phyloP scores from a whole-genome alignment of 2,113 vertebrate genomes.

The Stigmatopora argus region DNA sequence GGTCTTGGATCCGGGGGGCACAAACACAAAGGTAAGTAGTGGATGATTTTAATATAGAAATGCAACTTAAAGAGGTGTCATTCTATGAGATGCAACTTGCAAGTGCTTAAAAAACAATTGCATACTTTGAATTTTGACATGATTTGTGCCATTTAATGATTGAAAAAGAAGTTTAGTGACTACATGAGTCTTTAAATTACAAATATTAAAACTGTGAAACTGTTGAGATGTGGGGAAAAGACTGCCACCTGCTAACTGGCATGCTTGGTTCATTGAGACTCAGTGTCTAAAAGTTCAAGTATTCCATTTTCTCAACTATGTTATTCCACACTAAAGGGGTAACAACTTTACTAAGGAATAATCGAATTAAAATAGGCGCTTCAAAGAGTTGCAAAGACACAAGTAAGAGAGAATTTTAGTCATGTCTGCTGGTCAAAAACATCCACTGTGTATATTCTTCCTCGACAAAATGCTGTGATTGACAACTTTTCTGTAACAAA shows the following conservation, averaged over 20 bases:
- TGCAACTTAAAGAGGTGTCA: not conserved
- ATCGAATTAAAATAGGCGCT: not conserved
- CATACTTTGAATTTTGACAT: not conserved
- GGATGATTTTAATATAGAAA: not conserved
- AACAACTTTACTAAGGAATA: not conserved
- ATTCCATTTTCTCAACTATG: not conserved
- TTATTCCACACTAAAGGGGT: not conserved
- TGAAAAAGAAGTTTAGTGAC: not conserved
- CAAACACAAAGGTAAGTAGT: not conserved
- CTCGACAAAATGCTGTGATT: not conserved
- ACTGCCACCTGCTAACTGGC: not conserved
- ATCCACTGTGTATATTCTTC: not conserved
- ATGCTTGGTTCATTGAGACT: not conserved
- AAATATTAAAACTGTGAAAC: not conserved
- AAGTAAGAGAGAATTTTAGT: not conserved
- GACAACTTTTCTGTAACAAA: not conserved
- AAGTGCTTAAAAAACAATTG: not conserved
- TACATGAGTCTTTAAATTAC: not conserved
- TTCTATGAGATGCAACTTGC: not conserved
- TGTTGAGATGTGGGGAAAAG: not conserved
- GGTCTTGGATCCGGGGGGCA: constrained; percentile 47
- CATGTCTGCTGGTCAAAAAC: not conserved
- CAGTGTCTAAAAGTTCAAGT: not conserved
- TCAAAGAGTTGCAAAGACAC: not conserved
- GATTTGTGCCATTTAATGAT: not conserved